These are phyloP conservation scores for Apodemus speciosus DNA, from an alignment of 2,113 vertebrate species.

Conservation along the genomic window DNA sequence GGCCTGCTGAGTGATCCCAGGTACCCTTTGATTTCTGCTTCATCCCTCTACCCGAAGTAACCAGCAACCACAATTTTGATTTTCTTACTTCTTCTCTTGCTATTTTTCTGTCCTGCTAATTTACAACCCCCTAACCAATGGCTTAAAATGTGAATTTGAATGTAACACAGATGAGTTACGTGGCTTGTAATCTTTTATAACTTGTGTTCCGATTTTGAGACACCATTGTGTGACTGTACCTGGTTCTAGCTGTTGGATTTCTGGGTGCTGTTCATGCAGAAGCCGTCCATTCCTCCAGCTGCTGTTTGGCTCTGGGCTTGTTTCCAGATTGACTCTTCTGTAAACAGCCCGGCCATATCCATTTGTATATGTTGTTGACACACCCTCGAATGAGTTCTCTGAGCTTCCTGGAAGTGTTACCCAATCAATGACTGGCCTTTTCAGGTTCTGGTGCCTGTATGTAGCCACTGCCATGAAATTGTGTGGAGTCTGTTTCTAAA, in stretches of 20 bases:
- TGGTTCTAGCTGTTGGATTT: background rate
- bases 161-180: background rate
- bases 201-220: background rate
- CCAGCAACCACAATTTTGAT: background rate
- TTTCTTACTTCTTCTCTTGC: background rate
- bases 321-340: background rate
- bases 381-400: background rate
- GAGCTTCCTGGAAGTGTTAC: constrained; percentile 14
- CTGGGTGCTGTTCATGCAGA: background rate
- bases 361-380: background rate
- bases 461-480: background rate
- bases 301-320: background rate
- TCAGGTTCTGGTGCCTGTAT: background rate
- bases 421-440: background rate
- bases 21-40: background rate
- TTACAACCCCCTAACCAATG: background rate
- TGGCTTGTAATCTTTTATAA: background rate
- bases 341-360: background rate
- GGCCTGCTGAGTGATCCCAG: background rate
- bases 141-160: background rate
- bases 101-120: background rate
- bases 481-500: background rate
- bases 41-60: background rate
- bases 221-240: background rate
- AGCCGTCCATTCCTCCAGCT: background rate